Percentiles rank a stretch among this genome's conserved stretches.
phyloP scores from a whole-genome alignment of 2,797 vertebrate species.

The Fratercula arctica region DNA sequence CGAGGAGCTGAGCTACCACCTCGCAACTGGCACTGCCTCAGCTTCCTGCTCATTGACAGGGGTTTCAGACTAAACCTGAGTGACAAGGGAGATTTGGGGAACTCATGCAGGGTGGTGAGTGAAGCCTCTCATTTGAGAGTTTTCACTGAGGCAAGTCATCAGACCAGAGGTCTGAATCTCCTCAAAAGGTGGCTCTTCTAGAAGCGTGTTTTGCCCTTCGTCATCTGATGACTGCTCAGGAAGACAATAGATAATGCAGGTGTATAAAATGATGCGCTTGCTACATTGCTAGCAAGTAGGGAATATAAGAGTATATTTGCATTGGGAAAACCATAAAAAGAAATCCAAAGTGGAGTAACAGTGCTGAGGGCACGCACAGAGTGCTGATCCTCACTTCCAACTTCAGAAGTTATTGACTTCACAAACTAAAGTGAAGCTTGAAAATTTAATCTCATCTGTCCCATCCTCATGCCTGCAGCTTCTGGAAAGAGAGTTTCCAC shows the following conservation, averaged over 20 bases:
- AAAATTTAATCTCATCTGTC: neutral
- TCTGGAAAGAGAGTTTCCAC: neutral
- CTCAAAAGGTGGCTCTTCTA: neutral
- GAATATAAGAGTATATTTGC: neutral
- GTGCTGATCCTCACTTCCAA: neutral
- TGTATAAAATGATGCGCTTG: neutral
- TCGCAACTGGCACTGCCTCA: fast-evolving
- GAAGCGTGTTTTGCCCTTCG: neutral
- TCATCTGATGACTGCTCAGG: neutral
- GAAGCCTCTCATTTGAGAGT: neutral
- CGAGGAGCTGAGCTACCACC: neutral
- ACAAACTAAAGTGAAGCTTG: neutral
- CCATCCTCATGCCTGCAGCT: neutral
- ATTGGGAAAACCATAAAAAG: neutral
- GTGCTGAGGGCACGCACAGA: fast-evolving
- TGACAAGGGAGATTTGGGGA: neutral
- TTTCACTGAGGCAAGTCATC: neutral
- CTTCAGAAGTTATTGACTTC: neutral
- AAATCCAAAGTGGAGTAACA: neutral
- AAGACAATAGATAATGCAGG: neutral
- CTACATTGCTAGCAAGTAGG: neutral
- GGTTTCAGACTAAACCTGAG: neutral
- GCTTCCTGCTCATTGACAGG: neutral
- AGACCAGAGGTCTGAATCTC: neutral
- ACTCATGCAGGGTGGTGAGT: neutral